phyloP scores from a whole-genome alignment of 2,113 vertebrate species.

The Chrysemys picta region DNA sequence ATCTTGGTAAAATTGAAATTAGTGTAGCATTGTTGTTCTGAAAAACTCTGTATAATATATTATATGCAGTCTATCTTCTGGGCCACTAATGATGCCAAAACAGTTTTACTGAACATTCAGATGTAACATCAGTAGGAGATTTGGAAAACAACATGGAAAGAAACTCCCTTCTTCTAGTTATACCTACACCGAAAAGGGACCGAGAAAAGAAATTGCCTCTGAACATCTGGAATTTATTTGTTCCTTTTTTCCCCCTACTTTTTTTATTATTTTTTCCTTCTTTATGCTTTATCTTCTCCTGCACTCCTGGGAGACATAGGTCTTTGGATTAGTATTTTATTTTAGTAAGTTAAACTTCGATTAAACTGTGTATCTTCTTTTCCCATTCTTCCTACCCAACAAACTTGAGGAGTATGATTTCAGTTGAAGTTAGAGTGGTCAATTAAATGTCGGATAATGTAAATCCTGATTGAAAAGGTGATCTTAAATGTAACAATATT shows the following conservation, averaged over 20 bases:
- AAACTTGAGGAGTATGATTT: neutral
- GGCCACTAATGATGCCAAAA: neutral
- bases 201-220: constrained; percentile 8
- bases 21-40: neutral
- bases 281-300: constrained; percentile 29
- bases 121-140: constrained; percentile 13
- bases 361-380: neutral
- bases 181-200: constrained; percentile 12
- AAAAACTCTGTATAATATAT: neutral
- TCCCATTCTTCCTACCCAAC: neutral
- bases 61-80: neutral
- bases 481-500: neutral
- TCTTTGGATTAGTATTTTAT: constrained; percentile 32
- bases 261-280: neutral
- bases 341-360: constrained; percentile 33
- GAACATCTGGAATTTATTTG: constrained; percentile 54
- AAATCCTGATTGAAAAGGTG: neutral
- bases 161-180: constrained; percentile 19
- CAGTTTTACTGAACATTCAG: constrained; percentile 29
- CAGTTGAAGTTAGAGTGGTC: neutral
- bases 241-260: neutral
- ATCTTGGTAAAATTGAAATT: neutral
- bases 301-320: neutral
- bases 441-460: neutral
- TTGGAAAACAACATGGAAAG: constrained; percentile 35